Base-by-base conservation (phyloP, 1,140 invertebrate genomes). In the Elysia chlorotica region DNA sequence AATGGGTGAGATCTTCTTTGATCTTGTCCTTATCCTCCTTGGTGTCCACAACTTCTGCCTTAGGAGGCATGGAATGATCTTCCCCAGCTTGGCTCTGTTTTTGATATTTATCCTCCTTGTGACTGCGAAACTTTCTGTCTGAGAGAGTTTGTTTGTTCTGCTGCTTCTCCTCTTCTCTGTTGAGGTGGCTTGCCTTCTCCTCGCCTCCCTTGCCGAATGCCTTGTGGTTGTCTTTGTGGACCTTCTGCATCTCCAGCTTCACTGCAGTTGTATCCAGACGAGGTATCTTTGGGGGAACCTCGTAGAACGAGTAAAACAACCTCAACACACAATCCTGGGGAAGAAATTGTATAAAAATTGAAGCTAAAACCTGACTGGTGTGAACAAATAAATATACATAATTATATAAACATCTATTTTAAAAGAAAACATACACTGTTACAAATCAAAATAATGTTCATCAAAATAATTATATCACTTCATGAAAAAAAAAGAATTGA, bases 281-380 rank as follows among this genome's bases (percentile, higher is more conserved):
- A 17, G 48, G 23, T 3, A 57, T 10, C 33, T 69, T 69, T 1
- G 54, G 10, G 14, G 66, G 66, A 4, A 69, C 36, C 31, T 69
- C 66, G 30, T 56, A 69, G 31, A 69, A 69, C 4, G 66, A 69
- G 66, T 69, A 69, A 35, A 69, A 69, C 2, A 69, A 54, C 3
- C 66, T 25, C 14, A 69, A 35, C 4, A 69, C 66, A 36, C 66
- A 69, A 41, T 69, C 66, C 66, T 69, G 53, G 28, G 31, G 33
- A 41, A 30, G 37, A 14, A 33, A 33, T 25, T 21, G 6, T n/a
- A 30, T 17, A 25, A 41, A 41, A 23, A 10, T 36, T 31, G n/a
- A n/a, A n/a, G n/a, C n/a, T n/a, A n/a, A n/a, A n/a, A 65, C 28
- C 25, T 10, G 17, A 17, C 14, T 48, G n/a, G 10, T 48, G 41